Evolutionary conservation across 2,113 vertebrate species (phyloP), one percentile per base, ranked within the genome.

Genomic region (Brachyhypopomus gauderio): DNA sequence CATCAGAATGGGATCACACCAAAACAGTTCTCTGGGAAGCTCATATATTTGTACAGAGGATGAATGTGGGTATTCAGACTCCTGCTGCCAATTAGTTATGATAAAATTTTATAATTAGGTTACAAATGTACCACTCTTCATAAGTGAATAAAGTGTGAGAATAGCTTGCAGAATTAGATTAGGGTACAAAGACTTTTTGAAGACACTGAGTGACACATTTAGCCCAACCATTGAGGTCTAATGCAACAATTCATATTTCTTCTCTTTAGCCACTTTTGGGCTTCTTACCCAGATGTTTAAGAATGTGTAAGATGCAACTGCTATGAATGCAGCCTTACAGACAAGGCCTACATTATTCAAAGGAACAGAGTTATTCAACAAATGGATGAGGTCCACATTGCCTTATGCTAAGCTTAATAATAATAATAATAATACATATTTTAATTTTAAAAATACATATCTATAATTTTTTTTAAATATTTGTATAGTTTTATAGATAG

Each of bases 11-110:
- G 45, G 12, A 52, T 52, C 5, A 52, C 45, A 1, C 2, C 20
- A 63, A 81, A 63, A 60, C 17, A 30, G 70, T 72, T 62, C n/a
- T 59, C 79, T 72, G 22, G 70, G 17, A 79, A 22, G 9, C 45
- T 52, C 45, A 14, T 52, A 14, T 58, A 55, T 48, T 36, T 36
- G 22, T 52, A 52, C 14, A 52, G 45, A 52, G 45, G 3, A 52
- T 52, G 12, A 52, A 52, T 52, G 45, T 52, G 45, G 0, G 45
- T 52, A 52, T 52, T 52, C 45, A 52, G 45, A 52, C 12, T 52
- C 45, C 45, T 52, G 45, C 45, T 14, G 45, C 45, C 12, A 52
- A 52, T 52, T 52, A 52, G 45, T 52, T 52, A 6, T 9, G 55
- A 72, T 1, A 73, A 20, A 56, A 30, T 30, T 30, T 75, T 0